Conservation (phyloP, 2,888 invertebrate genomes). For the Molorchus minor region DNA sequence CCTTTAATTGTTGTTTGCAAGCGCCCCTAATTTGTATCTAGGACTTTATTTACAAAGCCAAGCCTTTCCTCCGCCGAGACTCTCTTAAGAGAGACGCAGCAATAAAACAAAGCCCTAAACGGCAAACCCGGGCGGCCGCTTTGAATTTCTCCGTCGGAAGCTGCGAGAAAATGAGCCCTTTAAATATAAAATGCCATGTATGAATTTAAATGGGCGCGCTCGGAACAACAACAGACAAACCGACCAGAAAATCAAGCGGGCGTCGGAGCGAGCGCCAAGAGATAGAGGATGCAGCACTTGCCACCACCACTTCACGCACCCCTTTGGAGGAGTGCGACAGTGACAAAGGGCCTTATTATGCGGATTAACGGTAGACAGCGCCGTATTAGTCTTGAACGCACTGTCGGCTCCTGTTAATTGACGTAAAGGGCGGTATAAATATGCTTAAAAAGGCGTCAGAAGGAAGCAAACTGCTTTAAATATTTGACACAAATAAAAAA, state of each 20-base stretch:
- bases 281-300: slow-evolving; percentile 43
- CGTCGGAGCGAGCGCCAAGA: slow-evolving; percentile 46
- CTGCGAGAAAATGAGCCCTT: slow-evolving; percentile 19
- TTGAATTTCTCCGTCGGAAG: slow-evolving; percentile 8
- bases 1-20: too few species aligned
- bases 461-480: too few species aligned
- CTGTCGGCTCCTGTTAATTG: slow-evolving; percentile 10
- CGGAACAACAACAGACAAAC: slow-evolving; percentile 52
- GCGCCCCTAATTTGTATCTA: too few species aligned
- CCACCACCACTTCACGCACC: slow-evolving; percentile 53
- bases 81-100: neutral
- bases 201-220: slow-evolving; percentile 56
- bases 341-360: slow-evolving; percentile 59
- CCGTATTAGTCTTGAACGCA: slow-evolving; percentile 25
- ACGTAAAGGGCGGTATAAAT: neutral
- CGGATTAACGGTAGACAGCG: slow-evolving; percentile 55
- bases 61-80: too few species aligned
- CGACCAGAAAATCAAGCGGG: slow-evolving; percentile 58
- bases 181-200: slow-evolving; percentile 36
- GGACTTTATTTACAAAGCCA: too few species aligned
- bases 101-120: slow-evolving; percentile 6
- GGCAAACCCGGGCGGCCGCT: slow-evolving; percentile 4
- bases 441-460: too few species aligned
- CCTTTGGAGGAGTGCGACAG: slow-evolving; percentile 52
- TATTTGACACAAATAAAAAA: too few species aligned